These are phyloP conservation scores for Bibio marci DNA, from an alignment of 2,888 invertebrate genomes.

Conservation along the genomic window DNA sequence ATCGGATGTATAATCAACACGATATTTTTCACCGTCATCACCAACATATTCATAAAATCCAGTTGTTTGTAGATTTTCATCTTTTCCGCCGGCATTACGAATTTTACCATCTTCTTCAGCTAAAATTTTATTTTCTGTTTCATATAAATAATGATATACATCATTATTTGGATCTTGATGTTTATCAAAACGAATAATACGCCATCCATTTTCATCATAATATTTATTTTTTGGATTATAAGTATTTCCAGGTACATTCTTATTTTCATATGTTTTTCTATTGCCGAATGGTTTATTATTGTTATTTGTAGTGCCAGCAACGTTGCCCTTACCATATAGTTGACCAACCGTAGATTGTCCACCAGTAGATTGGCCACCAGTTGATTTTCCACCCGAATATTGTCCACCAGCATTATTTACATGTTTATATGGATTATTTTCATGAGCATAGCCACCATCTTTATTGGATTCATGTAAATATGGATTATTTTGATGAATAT, in stretches of 20 bases:
- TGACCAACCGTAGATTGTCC: too few relatives aligned
- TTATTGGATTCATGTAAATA: slow-evolving; percentile 14
- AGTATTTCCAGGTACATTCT: too few relatives aligned
- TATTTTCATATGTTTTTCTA: not conserved
- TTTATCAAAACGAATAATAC: not conserved
- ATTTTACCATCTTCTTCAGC: not conserved
- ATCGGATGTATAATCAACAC: not conserved
- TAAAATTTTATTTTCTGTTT: not conserved
- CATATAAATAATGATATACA: slow-evolving; percentile 16
- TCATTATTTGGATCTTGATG: slow-evolving; percentile 15
- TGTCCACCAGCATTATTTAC: not conserved
- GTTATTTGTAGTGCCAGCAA: too few relatives aligned
- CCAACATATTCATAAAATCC: not conserved
- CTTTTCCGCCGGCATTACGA: not conserved
- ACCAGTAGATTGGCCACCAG: too few relatives aligned
- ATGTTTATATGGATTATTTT: not conserved
- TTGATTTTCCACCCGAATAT: not conserved
- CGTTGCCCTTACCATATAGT: too few relatives aligned
- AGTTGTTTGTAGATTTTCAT: not conserved
- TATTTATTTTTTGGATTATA: not conserved
- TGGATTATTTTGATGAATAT: slow-evolving; percentile 31
- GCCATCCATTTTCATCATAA: too few relatives aligned
- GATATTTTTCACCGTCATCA: not conserved
- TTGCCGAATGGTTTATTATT: not conserved
- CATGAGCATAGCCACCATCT: not conserved